Base-by-base conservation (phyloP, 2,888 invertebrate genomes). In the Protonemura montana region DNA sequence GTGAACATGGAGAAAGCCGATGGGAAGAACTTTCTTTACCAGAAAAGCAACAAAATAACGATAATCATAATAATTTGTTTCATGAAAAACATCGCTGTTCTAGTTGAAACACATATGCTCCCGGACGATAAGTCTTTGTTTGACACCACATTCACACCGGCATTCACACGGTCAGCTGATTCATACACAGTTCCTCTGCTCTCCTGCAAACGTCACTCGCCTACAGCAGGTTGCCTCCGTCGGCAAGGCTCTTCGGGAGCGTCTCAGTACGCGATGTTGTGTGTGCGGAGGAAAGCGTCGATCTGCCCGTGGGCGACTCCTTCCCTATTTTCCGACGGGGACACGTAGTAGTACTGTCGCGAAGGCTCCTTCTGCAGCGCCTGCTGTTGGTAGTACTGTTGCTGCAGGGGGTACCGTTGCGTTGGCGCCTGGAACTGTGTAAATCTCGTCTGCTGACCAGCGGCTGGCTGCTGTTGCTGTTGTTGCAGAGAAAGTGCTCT, bases 231-330 rank as follows among this genome's bases (percentile, higher is more conserved):
- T 21, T 59, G 16, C 59, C 21, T 13, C 59, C 16, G 59, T 21
- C 13, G 13, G 59, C 59, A 2, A 3, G 59, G 59, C 41, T 59
- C 59, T 2, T 76, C 84, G 27, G 25, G 76, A 13, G 80, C 28
- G 35, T 82, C 35, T 87, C 83, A 88, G 85, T 86, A 88, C 13
- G 87, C 86, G 28, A 88, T 87, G 88, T 90, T 91, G 86, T 91
- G 90, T 86, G 95, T 95, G 91, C 96, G 93, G 88, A 97, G 93
- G 92, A 96, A 97, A 86, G 96, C 95, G 90, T 96, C 96, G 89
- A 97, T 96, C 90, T 96, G 96, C 6, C 96, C 95, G 76, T 93
- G 92, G 80, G 95, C 94, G 87, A 94, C 92, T 26, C 87, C 82
- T 87, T 88, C 87, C 86, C 88, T 25, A 82, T 87, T 30, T 80